A percentile compares a stretch with the other conserved stretches of the same genome.
phyloP scores from a whole-genome alignment of 2,113 vertebrate genomes.

The Ornithorhynchus anatinus region DNA sequence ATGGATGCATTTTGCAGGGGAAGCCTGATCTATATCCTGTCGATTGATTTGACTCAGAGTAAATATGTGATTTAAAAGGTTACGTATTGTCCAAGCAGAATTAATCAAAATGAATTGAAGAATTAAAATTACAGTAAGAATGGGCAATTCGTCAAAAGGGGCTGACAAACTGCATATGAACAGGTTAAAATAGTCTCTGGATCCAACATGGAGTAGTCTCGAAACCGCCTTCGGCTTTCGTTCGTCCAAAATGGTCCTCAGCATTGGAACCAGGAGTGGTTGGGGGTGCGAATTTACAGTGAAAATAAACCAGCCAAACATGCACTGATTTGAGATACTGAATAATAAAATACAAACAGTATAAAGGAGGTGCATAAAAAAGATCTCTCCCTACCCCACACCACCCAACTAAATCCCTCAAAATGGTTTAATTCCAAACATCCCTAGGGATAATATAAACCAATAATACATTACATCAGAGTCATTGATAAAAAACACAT shows the following conservation, averaged over 20 bases:
- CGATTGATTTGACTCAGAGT: neutral
- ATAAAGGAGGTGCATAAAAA: neutral
- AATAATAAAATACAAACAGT: neutral
- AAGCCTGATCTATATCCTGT: neutral
- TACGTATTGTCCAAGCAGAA: neutral
- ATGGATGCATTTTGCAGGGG: neutral
- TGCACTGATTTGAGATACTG: no score
- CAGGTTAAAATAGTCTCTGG: no score
- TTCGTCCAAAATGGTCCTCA: no score
- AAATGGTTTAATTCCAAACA: neutral
- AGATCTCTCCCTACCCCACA: no score
- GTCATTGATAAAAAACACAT: neutral
- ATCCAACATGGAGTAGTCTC: no score
- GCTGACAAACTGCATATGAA: no score
- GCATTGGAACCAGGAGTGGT: no score
- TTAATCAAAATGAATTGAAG: neutral
- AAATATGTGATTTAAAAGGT: neutral
- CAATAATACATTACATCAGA: neutral
- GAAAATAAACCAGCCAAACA: no score
- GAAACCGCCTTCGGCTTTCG: no score
- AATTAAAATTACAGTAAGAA: no score
- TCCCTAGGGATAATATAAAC: neutral
- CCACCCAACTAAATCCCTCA: neutral
- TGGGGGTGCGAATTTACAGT: no score
- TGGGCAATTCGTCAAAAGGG: no score